Percentiles rank a stretch among this genome's conserved stretches.
Evolutionary conservation across 2,888 invertebrate species (phyloP).

Genomic region (Oegoconia quadripuncta): DNA sequence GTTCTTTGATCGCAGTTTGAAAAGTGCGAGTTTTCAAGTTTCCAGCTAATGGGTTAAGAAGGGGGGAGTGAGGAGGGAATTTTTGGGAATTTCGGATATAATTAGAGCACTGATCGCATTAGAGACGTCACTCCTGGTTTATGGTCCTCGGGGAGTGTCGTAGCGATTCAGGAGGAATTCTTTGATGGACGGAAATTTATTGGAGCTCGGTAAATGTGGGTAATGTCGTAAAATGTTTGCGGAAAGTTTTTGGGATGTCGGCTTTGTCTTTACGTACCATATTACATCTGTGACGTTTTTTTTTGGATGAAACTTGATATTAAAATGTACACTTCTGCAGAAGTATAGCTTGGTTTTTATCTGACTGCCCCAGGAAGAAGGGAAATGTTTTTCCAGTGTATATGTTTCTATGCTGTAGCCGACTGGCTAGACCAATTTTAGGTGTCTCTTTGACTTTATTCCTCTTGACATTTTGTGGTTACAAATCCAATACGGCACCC

Average conservation of each 20-base stretch:
- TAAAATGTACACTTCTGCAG: too few relatives aligned
- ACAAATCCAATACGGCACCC: too few relatives aligned
- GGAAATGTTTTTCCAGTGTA: too few relatives aligned
- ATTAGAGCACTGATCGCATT: conserved; percentile 71
- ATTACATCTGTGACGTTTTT: too few relatives aligned
- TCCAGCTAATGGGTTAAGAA: conserved; percentile 67
- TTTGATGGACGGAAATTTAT: conserved; percentile 43
- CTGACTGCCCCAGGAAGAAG: too few relatives aligned
- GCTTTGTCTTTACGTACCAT: neutral
- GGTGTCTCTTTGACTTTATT: too few relatives aligned
- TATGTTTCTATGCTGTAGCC: too few relatives aligned
- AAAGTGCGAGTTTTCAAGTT: conserved; percentile 61
- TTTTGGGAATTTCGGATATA: conserved; percentile 70
- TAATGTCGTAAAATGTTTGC: conserved; percentile 9
- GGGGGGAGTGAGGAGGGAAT: conserved; percentile 46
- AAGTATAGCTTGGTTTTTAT: too few relatives aligned
- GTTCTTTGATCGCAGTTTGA: conserved; percentile 44
- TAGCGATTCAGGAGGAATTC: conserved; percentile 27
- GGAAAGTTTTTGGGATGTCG: neutral
- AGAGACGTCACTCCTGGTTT: conserved; percentile 71
- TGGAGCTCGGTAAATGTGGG: conserved; percentile 19
- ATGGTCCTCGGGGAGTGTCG: conserved; percentile 49
- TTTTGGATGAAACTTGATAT: too few relatives aligned
- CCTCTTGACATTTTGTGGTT: too few relatives aligned
- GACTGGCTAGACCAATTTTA: too few relatives aligned